phyloP scores from a whole-genome alignment of 2,797 vertebrate genomes.

The Peromyscus attwateri region DNA sequence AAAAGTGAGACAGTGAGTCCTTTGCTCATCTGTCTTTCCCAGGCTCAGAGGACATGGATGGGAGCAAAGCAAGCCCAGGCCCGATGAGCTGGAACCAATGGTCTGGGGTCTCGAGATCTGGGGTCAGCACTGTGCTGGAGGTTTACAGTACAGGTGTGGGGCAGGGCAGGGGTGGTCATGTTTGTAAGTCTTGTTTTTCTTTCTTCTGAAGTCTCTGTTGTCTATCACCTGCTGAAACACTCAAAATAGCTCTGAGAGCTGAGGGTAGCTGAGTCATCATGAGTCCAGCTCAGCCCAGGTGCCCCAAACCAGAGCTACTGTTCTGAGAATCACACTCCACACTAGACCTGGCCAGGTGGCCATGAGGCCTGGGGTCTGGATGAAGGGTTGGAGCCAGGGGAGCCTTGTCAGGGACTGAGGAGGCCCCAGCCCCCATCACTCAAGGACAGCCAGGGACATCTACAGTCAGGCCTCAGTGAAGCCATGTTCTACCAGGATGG shows the following conservation, averaged over 20 bases:
- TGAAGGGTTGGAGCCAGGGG: neutral
- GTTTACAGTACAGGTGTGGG: neutral
- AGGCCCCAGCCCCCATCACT: neutral
- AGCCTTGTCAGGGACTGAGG: neutral
- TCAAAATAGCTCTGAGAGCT: slow-evolving; percentile 32
- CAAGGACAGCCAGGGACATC: neutral
- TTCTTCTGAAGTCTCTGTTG: slow-evolving; percentile 12
- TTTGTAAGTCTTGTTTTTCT: slow-evolving; percentile 64
- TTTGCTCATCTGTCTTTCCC: neutral
- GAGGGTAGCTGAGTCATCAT: slow-evolving; percentile 64
- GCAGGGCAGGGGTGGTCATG: neutral
- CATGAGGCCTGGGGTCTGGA: neutral
- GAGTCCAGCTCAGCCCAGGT: slow-evolving; percentile 53
- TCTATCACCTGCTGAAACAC: slow-evolving; percentile 46
- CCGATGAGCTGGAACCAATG: too few species aligned
- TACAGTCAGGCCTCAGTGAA: neutral
- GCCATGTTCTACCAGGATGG: too few species aligned
- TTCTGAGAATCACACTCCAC: slow-evolving; percentile 43
- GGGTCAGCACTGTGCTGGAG: neutral
- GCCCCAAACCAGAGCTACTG: neutral
- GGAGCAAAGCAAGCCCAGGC: neutral
- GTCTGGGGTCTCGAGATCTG: neutral
- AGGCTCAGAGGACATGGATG: neutral
- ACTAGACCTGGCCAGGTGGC: slow-evolving; percentile 1
- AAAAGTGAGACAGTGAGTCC: too few species aligned